Evolutionary conservation across 2,113 vertebrate genomes (phyloP), one percentile per base, ranked within the genome.

Genomic region (Hemibagrus wyckioides): DNA sequence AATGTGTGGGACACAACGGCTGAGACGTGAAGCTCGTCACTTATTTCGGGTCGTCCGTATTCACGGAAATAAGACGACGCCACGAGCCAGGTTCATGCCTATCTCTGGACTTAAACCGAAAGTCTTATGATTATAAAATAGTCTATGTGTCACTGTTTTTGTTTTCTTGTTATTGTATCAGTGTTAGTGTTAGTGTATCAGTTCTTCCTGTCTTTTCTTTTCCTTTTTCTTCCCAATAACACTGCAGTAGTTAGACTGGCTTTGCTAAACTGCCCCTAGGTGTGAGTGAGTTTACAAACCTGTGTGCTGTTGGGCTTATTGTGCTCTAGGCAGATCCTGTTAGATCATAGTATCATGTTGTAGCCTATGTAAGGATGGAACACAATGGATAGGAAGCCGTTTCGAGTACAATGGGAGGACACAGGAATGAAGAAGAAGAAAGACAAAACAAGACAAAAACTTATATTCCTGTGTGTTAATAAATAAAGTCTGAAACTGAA

Each of bases 1-100:
- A 80, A 86, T 80, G 19, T 10, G 41, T 28, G 36, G 84, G 50
- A 76, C 69, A 54, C 54, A 59, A 76, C 52, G 59, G 83, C 52
- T 61, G 69, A 50, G 73, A 44, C 21, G 41, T 10, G 39, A 41
- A 44, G 52, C 52, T 79, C 25, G 41, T 2, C n/a, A 39, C 63
- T 54, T 33, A 30, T 36, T 23, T 23, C 17, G 15, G 3, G 33
- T 36, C n/a, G 56, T 80, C 57, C 33, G 23, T 56, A 57, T 80
- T 30, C 77, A 36, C 30, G 0, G 15, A 33, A 33, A 80, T 19
- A 17, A 36, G 30, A 80, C 30, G 39, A 39, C 54, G 28, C n/a
- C 14, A 25, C 15, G 39, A 9, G 10, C 28, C 67, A 23, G 33
- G 13, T 75, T 48, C 54, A 21, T 36, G 56, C 36, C 77, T 11